Percentiles rank a stretch among this genome's conserved stretches.
Conservation (phyloP, 53 echinoderm and acorn worm genomes). For the Mesocentrotus franciscanus region DNA sequence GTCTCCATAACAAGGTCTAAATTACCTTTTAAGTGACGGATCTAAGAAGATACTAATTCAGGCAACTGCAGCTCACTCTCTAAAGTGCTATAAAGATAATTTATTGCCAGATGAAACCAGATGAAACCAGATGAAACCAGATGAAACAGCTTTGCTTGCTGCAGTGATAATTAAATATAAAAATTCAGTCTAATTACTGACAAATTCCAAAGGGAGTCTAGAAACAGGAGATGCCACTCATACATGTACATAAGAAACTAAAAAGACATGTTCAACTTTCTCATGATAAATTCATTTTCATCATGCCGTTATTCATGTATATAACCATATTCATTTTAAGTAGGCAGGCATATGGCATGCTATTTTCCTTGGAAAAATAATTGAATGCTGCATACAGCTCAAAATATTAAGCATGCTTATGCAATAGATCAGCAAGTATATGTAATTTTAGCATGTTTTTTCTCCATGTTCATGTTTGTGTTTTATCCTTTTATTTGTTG, state of each 20-base stretch:
- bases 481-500: background rate
- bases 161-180: background rate
- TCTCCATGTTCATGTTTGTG: background rate
- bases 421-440: background rate
- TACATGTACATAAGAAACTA: too few relatives aligned
- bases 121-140: background rate
- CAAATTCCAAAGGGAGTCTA: too few relatives aligned
- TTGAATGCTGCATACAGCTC: background rate
- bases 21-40: background rate
- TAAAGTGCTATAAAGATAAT: background rate
- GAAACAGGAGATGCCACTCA: too few relatives aligned
- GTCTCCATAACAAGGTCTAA: background rate
- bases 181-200: too few relatives aligned
- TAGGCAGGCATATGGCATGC: too few relatives aligned
- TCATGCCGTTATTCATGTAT: too few relatives aligned
- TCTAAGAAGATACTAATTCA: too few relatives aligned
- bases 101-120: background rate
- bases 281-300: too few relatives aligned
- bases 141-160: background rate
- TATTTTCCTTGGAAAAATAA: background rate
- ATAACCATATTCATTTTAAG: too few relatives aligned
- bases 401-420: background rate
- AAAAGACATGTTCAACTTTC: too few relatives aligned
- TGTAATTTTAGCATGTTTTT: background rate
- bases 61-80: background rate